Base-by-base conservation (phyloP, 2,888 invertebrate genomes). In the Archips xylosteana region DNA sequence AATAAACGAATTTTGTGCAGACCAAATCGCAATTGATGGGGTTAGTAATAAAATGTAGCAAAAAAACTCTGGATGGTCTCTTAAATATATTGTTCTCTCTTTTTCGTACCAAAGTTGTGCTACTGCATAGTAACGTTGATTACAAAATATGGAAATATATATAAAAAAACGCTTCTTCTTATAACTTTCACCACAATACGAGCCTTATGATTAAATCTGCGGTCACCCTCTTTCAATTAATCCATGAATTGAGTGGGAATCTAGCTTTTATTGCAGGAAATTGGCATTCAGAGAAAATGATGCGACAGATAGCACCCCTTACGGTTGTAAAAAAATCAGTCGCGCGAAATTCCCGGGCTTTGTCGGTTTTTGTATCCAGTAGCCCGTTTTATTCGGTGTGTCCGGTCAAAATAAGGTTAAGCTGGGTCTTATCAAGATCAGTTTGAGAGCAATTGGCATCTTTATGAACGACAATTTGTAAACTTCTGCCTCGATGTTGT, bases 221-320 rank as follows among this genome's bases (percentile, higher is more conserved):
- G 85, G 87, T 85, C 83, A 85, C 83, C 83, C 85, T 86, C 83
- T 84, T 84, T 86, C 86, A 88, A 88, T 89, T 89, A 89, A 87
- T 87, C 81, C 79, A 74, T 79, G 81, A 86, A 83, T 80, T 81
- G 79, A 84, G 81, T 79, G 78, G 80, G 81, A 84, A 81, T 80
- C 79, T 82, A 78, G 76, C 78, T 81, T 70, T 81, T 85, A 82
- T 82, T 82, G 81, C 76, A 76, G 77, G 78, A 83, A 86, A 85
- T 87, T 82, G 82, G 81, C 83, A 85, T 82, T 82, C 78, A 81
- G 82, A 83, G 79, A 81, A 82, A 84, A 83, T 85, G 83, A 80
- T 80, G 80, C 77, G 76, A 78, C 74, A 77, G 82, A 84, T 85
- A 80, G 32, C 51, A 51, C 34, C 57, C 76, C 73, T 80, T 80